Percentiles rank a stretch among this genome's conserved stretches.
Evolutionary conservation across 2,888 invertebrate species (phyloP).

Genomic region (Agonopterix arenella): DNA sequence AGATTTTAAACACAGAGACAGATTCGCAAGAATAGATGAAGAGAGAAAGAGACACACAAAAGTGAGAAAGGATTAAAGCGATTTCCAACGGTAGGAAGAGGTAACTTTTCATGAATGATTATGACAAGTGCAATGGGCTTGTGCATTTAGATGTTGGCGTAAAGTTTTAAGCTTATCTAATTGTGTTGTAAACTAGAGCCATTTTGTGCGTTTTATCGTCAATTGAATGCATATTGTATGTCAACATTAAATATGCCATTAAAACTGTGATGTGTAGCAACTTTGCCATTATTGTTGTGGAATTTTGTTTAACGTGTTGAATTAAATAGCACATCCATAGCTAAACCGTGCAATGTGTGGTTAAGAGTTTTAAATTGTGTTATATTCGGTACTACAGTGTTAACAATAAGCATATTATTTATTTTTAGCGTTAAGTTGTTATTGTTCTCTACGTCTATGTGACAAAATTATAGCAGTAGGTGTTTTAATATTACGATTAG

Average conservation of each 20-base stretch:
- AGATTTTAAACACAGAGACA: conserved; percentile 47
- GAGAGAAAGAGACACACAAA: conserved; percentile 45
- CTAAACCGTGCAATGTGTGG: conserved; percentile 10
- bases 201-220: conserved; percentile 51
- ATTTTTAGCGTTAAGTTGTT: conserved; percentile 20
- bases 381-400: conserved; percentile 18
- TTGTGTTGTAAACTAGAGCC: conserved; percentile 49
- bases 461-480: conserved; percentile 41
- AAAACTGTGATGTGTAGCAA: too few relatives aligned
- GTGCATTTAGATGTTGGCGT: conserved; percentile 41
- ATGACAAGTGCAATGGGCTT: conserved; percentile 53
- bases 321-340: conserved; percentile 1
- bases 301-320: background rate
- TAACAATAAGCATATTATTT: conserved; percentile 37
- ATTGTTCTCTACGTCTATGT: conserved; percentile 37
- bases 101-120: conserved; percentile 47
- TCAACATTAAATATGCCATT: too few relatives aligned
- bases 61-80: conserved; percentile 43
- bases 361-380: conserved; percentile 9
- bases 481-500: conserved; percentile 22
- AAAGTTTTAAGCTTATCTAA: conserved; percentile 43
- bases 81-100: conserved; percentile 37
- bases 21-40: conserved; percentile 43
- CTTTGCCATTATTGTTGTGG: background rate
- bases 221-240: background rate